Percentiles rank a stretch among this genome's conserved stretches.
Conservation (phyloP, 1,140 invertebrate genomes). For the Popillia japonica region DNA sequence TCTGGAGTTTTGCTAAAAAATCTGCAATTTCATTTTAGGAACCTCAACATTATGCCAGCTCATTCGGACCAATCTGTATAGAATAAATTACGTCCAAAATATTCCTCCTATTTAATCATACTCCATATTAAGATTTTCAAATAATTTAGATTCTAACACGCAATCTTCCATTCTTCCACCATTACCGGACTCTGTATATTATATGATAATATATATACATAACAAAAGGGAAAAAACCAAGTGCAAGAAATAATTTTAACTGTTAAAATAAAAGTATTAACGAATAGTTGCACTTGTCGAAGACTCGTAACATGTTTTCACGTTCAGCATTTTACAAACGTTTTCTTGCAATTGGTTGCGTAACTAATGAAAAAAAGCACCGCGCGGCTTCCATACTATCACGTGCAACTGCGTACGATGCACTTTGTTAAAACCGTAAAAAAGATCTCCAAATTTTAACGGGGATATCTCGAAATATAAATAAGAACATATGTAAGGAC, state of each 20-base stretch:
- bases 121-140: too few relatives aligned
- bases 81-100: too few relatives aligned
- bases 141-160: not conserved
- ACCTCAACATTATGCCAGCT: too few relatives aligned
- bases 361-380: conserved; percentile 44
- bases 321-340: conserved; percentile 2
- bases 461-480: conserved; percentile 7
- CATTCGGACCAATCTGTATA: too few relatives aligned
- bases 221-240: not conserved
- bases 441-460: conserved; percentile 32
- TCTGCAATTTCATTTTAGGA: too few relatives aligned
- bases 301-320: not conserved
- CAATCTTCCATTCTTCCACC: conserved; percentile 41
- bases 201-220: conserved; percentile 40
- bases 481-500: conserved; percentile 26
- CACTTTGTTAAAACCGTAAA: conserved; percentile 50
- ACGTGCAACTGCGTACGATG: conserved; percentile 48
- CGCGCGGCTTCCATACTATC: conserved; percentile 52
- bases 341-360: conserved; percentile 43
- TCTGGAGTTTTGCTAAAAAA: too few relatives aligned
- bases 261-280: not conserved
- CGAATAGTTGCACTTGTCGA: not conserved
- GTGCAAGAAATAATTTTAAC: conserved; percentile 39
- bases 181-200: conserved; percentile 37
- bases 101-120: too few relatives aligned